These are phyloP conservation scores for Spheniscus humboldti DNA, from an alignment of 2,797 vertebrate species.

Conservation along the genomic window DNA sequence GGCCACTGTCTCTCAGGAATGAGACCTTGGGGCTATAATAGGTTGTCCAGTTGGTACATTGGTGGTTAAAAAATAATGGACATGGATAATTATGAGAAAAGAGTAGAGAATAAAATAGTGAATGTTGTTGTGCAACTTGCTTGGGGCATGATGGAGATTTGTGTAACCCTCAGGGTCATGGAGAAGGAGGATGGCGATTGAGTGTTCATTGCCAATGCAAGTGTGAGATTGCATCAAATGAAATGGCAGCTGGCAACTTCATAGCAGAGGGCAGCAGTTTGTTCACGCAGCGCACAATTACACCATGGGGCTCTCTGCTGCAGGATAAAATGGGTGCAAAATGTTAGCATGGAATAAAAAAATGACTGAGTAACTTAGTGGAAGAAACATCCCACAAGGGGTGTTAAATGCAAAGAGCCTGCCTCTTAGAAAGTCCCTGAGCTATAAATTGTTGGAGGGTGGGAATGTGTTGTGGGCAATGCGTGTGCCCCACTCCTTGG, in stretches of 20 bases:
- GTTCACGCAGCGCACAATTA: rapidly evolving
- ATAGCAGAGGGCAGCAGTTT: not conserved
- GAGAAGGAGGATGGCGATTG: not conserved
- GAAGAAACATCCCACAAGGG: not conserved
- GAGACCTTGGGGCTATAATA: not conserved
- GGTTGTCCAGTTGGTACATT: not conserved
- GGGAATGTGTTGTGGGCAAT: rapidly evolving
- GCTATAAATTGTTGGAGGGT: not conserved
- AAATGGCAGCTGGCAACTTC: not conserved
- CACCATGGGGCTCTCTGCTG: not conserved
- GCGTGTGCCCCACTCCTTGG: rapidly evolving
- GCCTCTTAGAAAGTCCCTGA: not conserved
- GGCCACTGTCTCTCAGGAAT: rapidly evolving
- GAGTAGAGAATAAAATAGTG: not conserved
- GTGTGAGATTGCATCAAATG: not conserved
- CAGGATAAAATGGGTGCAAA: not conserved
- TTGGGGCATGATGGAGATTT: not conserved
- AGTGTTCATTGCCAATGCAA: not conserved
- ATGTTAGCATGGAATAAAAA: not conserved
- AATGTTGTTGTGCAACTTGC: not conserved
- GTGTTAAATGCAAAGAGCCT: not conserved
- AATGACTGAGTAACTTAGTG: not conserved
- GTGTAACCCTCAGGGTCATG: rapidly evolving
- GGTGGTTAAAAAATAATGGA: not conserved
- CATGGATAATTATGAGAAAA: not conserved